Evolutionary conservation across 2,888 invertebrate species (phyloP).

Genomic region (Pristionchus fissidentatus): DNA sequence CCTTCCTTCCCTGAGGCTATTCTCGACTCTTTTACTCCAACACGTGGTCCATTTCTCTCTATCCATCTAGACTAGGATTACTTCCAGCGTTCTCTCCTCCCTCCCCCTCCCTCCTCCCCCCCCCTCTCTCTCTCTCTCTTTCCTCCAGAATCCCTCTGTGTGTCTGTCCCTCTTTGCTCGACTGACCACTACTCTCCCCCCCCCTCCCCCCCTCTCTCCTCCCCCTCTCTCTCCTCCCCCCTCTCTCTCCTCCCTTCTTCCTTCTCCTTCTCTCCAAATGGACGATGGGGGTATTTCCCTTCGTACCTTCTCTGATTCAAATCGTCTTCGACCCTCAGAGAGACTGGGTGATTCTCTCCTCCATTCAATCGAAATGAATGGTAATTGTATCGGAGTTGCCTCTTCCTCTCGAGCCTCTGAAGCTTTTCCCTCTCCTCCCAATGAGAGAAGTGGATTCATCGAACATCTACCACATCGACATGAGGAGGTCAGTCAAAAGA

Average conservation of each 20-base stretch:
- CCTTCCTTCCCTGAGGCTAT: too few relatives aligned
- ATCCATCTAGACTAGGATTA: conserved; percentile 22
- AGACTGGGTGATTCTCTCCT: conserved; percentile 41
- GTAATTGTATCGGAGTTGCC: conserved; percentile 37
- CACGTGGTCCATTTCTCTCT: background rate
- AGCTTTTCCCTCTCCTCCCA: conserved; percentile 30
- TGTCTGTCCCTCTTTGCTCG: conserved; percentile 11
- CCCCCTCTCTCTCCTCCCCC: conserved; percentile 23
- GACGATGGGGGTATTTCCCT: conserved; percentile 41
- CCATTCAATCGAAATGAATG: conserved; percentile 38
- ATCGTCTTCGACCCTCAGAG: conserved; percentile 42
- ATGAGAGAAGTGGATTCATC: conserved; percentile 33
- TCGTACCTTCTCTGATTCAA: conserved; percentile 45
- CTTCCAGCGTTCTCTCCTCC: conserved; percentile 6
- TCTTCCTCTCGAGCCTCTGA: background rate
- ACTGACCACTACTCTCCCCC: background rate
- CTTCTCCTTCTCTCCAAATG: background rate
- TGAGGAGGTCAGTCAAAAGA: too few relatives aligned
- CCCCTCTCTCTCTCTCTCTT: background rate
- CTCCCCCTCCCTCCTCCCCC: background rate
- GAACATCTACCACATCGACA: conserved; percentile 13
- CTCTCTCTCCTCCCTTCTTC: background rate
- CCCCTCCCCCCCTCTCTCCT: background rate
- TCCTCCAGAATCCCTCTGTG: background rate
- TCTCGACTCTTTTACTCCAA: background rate